Conservation (phyloP, 2,797 vertebrate genomes). For the Pempheris klunzingeri region DNA sequence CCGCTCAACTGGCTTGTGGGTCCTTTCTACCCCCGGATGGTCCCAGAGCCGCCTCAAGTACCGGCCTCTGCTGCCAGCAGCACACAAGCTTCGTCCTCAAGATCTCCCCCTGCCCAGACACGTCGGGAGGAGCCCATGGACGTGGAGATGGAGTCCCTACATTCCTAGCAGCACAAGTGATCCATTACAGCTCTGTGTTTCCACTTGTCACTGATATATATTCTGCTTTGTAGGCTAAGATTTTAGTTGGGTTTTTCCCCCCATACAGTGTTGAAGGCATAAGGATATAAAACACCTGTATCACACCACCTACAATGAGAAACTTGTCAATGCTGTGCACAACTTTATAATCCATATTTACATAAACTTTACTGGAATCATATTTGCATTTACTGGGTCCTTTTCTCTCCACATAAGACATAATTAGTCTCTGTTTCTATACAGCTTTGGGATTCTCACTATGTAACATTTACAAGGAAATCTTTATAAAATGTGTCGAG, state of each 20-base stretch:
- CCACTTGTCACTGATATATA: neutral
- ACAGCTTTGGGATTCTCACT: neutral
- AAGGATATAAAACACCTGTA: neutral
- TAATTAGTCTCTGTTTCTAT: neutral
- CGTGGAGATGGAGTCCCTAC: conserved; percentile 62
- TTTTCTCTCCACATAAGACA: neutral
- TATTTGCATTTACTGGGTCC: neutral
- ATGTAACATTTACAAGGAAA: neutral
- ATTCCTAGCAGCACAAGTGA: conserved; percentile 26
- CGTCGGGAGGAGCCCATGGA: conserved; percentile 39
- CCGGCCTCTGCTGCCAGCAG: neutral
- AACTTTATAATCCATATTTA: neutral
- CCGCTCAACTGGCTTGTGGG: conserved; percentile 98
- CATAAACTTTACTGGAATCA: conserved; percentile 9
- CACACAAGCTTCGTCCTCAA: neutral
- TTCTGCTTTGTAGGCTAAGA: conserved; percentile 6
- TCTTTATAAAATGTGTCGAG: neutral
- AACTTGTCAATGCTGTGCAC: neutral
- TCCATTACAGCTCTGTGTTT: neutral
- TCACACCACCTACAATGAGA: neutral
- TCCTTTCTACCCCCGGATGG: conserved; percentile 91
- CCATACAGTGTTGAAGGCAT: neutral
- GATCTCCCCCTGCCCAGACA: neutral
- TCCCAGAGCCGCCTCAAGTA: neutral
- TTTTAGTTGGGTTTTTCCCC: no score